Percentiles rank a stretch among this genome's conserved stretches.
Conservation (phyloP, 2,888 invertebrate species). For the Thymelicus sylvestris region DNA sequence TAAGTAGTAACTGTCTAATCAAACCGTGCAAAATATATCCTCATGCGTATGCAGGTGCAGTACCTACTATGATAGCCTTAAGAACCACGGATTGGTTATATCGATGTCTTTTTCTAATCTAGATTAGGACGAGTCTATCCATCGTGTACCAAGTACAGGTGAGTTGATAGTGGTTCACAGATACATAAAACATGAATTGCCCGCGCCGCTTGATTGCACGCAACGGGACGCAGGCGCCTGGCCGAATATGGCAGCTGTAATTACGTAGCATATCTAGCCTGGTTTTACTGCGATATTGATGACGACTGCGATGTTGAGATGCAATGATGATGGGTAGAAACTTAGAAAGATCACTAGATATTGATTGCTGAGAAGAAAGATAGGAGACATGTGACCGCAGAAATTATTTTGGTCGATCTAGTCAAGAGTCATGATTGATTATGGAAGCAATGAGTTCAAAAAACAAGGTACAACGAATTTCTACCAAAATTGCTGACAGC, state of each 20-base stretch:
- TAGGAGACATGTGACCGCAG: no score
- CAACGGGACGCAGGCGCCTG: slow-evolving; percentile 58
- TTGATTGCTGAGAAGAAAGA: no score
- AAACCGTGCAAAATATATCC: no score
- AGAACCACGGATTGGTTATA: background rate
- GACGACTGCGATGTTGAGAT: background rate
- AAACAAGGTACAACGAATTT: no score
- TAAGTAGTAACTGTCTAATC: no score
- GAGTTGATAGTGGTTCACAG: slow-evolving; percentile 37
- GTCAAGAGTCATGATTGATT: no score
- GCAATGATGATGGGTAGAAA: background rate
- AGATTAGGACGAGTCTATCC: slow-evolving; percentile 12
- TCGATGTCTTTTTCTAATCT: background rate
- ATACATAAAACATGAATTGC: slow-evolving; percentile 48
- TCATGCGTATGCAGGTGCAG: no score
- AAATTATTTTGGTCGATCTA: no score
- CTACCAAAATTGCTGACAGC: no score
- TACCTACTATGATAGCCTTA: background rate
- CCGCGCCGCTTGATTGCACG: slow-evolving; percentile 51
- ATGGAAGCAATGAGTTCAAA: no score
- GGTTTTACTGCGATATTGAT: background rate
- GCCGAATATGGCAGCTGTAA: slow-evolving; percentile 53
- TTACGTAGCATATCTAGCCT: slow-evolving; percentile 2
- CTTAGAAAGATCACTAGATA: no score
- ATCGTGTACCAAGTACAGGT: slow-evolving; percentile 16